Percentiles rank a stretch among this genome's conserved stretches.
Evolutionary conservation across 2,797 vertebrate species (phyloP).

Genomic region (Sebastes alutus): DNA sequence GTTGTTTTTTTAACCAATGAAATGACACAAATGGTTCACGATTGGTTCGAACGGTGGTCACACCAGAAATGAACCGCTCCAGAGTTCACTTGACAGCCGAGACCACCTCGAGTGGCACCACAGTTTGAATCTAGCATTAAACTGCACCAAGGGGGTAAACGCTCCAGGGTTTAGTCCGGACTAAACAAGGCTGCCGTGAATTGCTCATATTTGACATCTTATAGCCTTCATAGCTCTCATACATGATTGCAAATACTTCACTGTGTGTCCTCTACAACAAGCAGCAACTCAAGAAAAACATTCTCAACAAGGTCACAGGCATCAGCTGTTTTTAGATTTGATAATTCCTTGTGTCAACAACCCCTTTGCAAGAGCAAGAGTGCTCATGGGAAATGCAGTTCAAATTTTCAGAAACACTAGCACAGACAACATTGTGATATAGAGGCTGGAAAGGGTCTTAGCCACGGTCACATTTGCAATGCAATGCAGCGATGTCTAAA

Average conservation of each 20-base stretch:
- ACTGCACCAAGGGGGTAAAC: too few relatives aligned
- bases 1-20: too few relatives aligned
- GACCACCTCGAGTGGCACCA: too few relatives aligned
- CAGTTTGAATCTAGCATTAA: too few relatives aligned
- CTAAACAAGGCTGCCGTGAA: neutral
- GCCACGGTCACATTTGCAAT: neutral
- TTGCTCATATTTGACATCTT: neutral
- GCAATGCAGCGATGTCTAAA: neutral
- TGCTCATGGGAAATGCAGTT: conserved; percentile 7
- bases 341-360: neutral
- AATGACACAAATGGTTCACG: neutral
- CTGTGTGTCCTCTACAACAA: too few relatives aligned
- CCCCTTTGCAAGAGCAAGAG: neutral
- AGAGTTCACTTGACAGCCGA: neutral
- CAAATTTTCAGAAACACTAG: neutral
- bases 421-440: neutral
- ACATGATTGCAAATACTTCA: neutral
- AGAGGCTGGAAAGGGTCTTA: neutral
- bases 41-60: neutral
- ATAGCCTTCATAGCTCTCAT: neutral
- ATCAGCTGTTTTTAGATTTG: conserved; percentile 10
- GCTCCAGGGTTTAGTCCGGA: too few relatives aligned
- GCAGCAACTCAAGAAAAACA: neutral
- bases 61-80: neutral
- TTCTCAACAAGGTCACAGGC: neutral